phyloP scores from a whole-genome alignment of 2,797 vertebrate genomes.

The Oryzias dopingdopingensis region DNA sequence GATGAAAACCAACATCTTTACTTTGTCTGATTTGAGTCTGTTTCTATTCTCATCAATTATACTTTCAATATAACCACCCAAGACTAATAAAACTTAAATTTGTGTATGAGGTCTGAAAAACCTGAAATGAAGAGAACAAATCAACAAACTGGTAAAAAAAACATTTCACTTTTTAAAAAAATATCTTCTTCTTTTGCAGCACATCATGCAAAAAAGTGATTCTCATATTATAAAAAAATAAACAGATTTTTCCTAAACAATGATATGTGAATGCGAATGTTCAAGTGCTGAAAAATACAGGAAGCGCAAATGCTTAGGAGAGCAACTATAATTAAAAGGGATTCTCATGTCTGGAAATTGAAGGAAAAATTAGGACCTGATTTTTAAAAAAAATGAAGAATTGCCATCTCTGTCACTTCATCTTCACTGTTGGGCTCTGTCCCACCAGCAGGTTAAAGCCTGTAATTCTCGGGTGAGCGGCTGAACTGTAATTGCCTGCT shows the following conservation, averaged over 20 bases:
- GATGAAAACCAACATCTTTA: too few relatives aligned
- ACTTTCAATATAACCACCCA: conserved; percentile 39
- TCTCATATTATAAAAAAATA: too few relatives aligned
- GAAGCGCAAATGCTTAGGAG: conserved; percentile 1
- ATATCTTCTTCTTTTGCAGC: too few relatives aligned
- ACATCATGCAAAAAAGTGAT: too few relatives aligned
- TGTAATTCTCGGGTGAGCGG: conserved; percentile 48
- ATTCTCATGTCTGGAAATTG: conserved; percentile 1
- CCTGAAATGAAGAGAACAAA: conserved; percentile 32
- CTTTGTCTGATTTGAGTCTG: too few relatives aligned
- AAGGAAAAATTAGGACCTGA: conserved; percentile 9
- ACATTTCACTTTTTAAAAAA: conserved; percentile 4
- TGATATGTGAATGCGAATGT: conserved; percentile 18
- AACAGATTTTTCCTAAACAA: not conserved
- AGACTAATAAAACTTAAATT: conserved; percentile 51
- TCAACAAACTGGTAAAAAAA: conserved; percentile 20
- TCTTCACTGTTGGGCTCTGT: conserved; percentile 41
- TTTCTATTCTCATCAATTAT: too few relatives aligned
- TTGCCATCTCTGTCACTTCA: conserved; percentile 25
- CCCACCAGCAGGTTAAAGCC: conserved; percentile 54
- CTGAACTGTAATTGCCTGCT: conserved; percentile 63
- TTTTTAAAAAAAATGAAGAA: conserved; percentile 7
- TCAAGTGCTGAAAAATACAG: conserved; percentile 1
- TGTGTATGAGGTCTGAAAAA: conserved; percentile 27
- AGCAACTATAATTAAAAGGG: not conserved